phyloP scores from a whole-genome alignment of 2,888 invertebrate species.

The Sinhomidia bicolor region DNA sequence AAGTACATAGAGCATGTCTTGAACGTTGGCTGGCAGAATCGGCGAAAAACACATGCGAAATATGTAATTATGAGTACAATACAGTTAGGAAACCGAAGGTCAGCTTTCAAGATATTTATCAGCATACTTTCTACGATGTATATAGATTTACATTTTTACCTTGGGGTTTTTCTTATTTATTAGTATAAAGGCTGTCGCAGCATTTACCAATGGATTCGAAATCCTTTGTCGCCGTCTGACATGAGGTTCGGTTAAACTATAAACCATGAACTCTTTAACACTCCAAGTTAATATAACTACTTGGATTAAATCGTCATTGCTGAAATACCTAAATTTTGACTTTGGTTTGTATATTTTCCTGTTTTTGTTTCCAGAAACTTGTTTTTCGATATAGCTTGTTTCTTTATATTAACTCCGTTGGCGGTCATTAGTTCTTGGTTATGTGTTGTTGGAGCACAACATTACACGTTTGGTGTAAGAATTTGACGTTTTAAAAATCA shows the following conservation, averaged over 20 bases:
- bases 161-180: too few species aligned
- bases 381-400: slow-evolving; percentile 82
- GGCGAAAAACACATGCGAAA: slow-evolving; percentile 77
- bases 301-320: too few species aligned
- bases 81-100: slow-evolving; percentile 78
- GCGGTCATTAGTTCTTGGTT: slow-evolving; percentile 82
- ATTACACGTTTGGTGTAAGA: slow-evolving; percentile 75
- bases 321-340: background rate
- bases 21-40: slow-evolving; percentile 79
- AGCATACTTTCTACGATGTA: too few species aligned
- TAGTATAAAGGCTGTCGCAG: slow-evolving; percentile 77
- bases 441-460: slow-evolving; percentile 81
- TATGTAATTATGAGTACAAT: slow-evolving; percentile 74
- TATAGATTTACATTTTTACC: too few species aligned
- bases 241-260: slow-evolving; percentile 63
- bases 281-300: background rate
- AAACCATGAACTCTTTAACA: too few species aligned
- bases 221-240: slow-evolving; percentile 76
- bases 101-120: too few species aligned
- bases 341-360: background rate
- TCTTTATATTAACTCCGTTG: slow-evolving; percentile 82
- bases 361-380: slow-evolving; percentile 80
- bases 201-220: slow-evolving; percentile 75
- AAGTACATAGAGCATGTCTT: slow-evolving; percentile 78
- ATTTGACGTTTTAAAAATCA: background rate